phyloP scores from a whole-genome alignment of 1,140 invertebrate genomes.

The Pseudobourletiella spinata region DNA sequence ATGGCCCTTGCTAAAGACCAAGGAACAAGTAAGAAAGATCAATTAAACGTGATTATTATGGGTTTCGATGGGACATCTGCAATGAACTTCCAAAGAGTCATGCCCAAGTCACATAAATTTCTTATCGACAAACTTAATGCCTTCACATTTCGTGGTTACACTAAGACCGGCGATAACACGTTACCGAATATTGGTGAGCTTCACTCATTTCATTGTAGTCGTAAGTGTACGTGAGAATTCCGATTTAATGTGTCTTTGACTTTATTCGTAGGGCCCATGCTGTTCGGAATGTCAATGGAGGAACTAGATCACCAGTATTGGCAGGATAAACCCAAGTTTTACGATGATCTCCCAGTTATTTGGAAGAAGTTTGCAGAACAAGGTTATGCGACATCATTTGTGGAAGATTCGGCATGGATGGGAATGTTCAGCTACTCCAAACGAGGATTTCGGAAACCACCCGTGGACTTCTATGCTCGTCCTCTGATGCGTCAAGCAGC shows the following conservation, averaged over 20 bases:
- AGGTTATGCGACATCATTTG: conserved; percentile 66
- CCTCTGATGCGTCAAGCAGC: conserved; percentile 56
- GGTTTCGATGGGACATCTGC: conserved; percentile 78
- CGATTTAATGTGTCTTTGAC: too few relatives aligned
- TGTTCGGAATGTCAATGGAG: conserved; percentile 40
- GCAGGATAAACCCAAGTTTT: conserved; percentile 37
- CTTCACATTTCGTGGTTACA: conserved; percentile 65
- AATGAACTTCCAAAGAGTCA: conserved; percentile 70
- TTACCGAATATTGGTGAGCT: conserved; percentile 59
- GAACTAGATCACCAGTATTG: neutral
- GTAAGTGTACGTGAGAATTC: too few relatives aligned
- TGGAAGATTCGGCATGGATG: conserved; percentile 64
- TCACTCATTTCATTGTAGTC: conserved; percentile 53
- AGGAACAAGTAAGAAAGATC: too few relatives aligned
- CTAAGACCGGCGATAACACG: conserved; percentile 72
- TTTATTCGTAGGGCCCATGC: conserved; percentile 49
- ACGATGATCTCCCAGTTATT: conserved; percentile 64
- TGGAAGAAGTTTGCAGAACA: conserved; percentile 64
- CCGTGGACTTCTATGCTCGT: conserved; percentile 71
- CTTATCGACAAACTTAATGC: conserved; percentile 51
- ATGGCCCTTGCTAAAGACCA: neutral
- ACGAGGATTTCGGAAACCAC: conserved; percentile 62
- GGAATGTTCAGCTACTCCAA: conserved; percentile 74
- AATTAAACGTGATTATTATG: conserved; percentile 65
- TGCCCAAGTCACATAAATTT: conserved; percentile 58